phyloP scores from a whole-genome alignment of 1,140 invertebrate genomes.

The Potamilus streckersoni region DNA sequence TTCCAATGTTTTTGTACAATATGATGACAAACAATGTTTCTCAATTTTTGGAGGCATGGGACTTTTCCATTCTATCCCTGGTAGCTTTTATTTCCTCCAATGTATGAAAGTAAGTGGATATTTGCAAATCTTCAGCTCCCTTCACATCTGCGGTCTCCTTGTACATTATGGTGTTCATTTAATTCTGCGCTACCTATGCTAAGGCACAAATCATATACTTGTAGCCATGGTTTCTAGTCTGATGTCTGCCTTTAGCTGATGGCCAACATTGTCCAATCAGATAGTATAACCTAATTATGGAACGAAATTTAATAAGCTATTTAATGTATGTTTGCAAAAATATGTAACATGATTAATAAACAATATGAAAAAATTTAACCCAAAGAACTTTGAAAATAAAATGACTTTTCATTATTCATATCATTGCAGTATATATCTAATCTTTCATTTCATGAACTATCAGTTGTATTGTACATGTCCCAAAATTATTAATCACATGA shows the following conservation, averaged over 20 bases:
- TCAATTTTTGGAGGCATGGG: not conserved
- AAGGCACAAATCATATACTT: no score
- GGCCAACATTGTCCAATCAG: constrained; percentile 16
- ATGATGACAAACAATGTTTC: not conserved
- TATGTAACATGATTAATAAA: no score
- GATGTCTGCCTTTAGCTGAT: no score
- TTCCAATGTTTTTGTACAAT: not conserved
- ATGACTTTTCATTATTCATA: not conserved
- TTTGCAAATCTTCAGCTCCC: not conserved
- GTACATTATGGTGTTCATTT: not conserved
- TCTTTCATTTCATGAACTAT: not conserved
- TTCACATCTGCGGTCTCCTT: not conserved
- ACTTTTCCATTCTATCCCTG: not conserved
- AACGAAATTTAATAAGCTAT: not conserved
- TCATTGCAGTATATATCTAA: not conserved
- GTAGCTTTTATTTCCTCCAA: no score
- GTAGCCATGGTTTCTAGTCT: no score
- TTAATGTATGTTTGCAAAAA: not conserved
- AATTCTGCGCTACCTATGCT: no score
- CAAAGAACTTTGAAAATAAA: not conserved
- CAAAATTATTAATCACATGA: no score
- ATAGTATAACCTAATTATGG: constrained; percentile 11
- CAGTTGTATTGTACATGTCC: no score
- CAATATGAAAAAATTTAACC: not conserved
- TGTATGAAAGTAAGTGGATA: not conserved